These are phyloP conservation scores for Lasioglossum malachurum DNA, from an alignment of 2,888 invertebrate genomes.

Conservation along the genomic window DNA sequence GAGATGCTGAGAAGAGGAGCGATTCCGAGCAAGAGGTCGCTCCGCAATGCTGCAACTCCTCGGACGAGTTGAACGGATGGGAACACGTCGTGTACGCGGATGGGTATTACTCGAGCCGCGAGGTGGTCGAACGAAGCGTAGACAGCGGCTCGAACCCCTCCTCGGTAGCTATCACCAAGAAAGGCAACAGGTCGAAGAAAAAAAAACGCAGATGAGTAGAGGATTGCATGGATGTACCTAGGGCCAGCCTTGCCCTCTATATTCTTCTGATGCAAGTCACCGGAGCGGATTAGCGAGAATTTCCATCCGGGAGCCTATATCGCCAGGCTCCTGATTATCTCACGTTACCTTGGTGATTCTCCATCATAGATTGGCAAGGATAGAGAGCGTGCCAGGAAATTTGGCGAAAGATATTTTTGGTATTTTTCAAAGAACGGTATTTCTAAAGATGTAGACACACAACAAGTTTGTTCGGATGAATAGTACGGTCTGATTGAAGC, in stretches of 20 bases:
- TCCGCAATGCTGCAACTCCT: conserved; percentile 77
- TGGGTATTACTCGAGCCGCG: conserved; percentile 63
- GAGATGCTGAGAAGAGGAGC: conserved; percentile 70
- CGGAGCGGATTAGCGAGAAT: conserved; percentile 80
- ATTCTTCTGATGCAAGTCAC: conserved; percentile 83
- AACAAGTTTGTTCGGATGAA: not conserved
- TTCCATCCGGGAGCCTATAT: conserved; percentile 28
- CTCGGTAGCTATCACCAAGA: conserved; percentile 72
- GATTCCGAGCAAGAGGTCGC: conserved; percentile 75
- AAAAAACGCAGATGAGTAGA: conserved; percentile 85
- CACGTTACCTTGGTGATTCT: conserved; percentile 10
- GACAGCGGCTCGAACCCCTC: conserved; percentile 55
- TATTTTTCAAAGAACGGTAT: not conserved
- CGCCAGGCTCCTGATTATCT: not conserved
- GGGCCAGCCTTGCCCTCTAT: conserved; percentile 83
- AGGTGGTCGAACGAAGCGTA: conserved; percentile 54
- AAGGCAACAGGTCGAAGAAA: conserved; percentile 80
- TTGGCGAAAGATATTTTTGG: not conserved
- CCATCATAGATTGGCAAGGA: not conserved
- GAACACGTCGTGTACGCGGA: conserved; percentile 69
- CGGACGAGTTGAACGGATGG: conserved; percentile 77
- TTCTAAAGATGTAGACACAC: not conserved
- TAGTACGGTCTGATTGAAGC: not conserved
- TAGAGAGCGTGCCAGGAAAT: not conserved
- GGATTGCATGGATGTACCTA: conserved; percentile 84